These are phyloP conservation scores for Sarcophaga variegata DNA, from an alignment of 2,888 invertebrate genomes.

Conservation along the genomic window DNA sequence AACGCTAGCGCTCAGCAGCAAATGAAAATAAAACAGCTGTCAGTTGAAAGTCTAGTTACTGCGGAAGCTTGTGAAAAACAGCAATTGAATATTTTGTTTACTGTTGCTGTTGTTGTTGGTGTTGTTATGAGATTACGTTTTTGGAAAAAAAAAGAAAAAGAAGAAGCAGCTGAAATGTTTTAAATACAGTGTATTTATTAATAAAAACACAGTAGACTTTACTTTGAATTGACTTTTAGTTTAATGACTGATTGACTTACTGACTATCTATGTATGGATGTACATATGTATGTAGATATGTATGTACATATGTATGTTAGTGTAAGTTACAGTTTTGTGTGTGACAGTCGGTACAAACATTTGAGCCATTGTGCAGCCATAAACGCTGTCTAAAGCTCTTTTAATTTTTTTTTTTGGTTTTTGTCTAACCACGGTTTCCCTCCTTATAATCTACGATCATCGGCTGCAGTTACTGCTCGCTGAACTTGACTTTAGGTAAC, in stretches of 20 bases:
- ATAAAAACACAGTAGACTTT: not conserved
- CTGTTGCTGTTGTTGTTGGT: not conserved
- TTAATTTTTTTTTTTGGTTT: not conserved
- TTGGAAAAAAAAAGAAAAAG: not conserved
- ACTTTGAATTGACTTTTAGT: not conserved
- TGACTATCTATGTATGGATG: not conserved
- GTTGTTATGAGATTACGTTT: not conserved
- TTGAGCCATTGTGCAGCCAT: conserved; percentile 2
- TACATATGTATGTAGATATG: not conserved
- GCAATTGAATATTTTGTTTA: not conserved
- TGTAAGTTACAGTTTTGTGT: conserved; percentile 4
- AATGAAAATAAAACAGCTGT: conserved; percentile 19
- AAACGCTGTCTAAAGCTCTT: not conserved
- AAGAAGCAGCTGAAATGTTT: not conserved
- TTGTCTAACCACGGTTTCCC: conserved; percentile 42
- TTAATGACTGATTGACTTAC: conserved; percentile 1
- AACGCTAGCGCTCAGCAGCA: conserved; percentile 18
- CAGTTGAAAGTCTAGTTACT: conserved; percentile 19
- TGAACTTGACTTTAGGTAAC: conserved; percentile 66
- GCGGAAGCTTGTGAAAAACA: conserved; percentile 38
- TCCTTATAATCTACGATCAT: conserved; percentile 26
- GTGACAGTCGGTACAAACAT: conserved; percentile 16
- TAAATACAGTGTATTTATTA: not conserved
- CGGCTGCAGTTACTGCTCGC: conserved; percentile 45
- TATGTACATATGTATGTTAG: not conserved